Evolutionary conservation across 2,113 vertebrate genomes (phyloP).

Genomic region (Amblyornis subalaris): DNA sequence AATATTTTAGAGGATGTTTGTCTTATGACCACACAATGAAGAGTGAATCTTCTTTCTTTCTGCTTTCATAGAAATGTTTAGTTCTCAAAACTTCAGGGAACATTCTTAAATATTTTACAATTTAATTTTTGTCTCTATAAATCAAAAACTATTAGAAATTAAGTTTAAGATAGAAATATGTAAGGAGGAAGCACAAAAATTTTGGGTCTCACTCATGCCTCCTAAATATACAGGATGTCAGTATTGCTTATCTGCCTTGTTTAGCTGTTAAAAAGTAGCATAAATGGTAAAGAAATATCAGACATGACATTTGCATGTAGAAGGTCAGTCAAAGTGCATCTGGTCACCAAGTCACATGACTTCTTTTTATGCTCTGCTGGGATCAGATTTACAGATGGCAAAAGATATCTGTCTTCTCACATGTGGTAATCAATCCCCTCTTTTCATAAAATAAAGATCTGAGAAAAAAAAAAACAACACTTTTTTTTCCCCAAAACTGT

Average conservation of each 20-base stretch:
- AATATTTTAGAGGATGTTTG: not conserved
- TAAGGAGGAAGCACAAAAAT: not conserved
- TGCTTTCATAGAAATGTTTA: not conserved
- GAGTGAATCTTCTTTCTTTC: not conserved
- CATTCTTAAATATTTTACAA: not conserved
- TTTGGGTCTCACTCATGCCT: not conserved
- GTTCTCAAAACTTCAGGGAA: not conserved
- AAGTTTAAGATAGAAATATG: not conserved
- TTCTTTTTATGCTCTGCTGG: not conserved
- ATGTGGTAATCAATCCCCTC: not conserved
- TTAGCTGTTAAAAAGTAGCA: not conserved
- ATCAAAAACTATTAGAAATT: not conserved
- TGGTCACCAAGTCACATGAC: not conserved
- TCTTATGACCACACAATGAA: not conserved
- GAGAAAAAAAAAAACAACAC: not conserved
- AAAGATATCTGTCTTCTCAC: not conserved
- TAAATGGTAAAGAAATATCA: not conserved
- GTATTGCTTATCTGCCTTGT: not conserved
- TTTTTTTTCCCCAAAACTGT: not conserved
- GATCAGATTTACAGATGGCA: not conserved
- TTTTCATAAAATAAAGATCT: not conserved
- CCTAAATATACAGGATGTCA: not conserved
- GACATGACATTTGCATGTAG: not conserved
- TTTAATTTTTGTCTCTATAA: not conserved
- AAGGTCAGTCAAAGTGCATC: not conserved